Evolutionary conservation across 2,797 vertebrate species (phyloP).

Genomic region (Phoxinus dragarum): DNA sequence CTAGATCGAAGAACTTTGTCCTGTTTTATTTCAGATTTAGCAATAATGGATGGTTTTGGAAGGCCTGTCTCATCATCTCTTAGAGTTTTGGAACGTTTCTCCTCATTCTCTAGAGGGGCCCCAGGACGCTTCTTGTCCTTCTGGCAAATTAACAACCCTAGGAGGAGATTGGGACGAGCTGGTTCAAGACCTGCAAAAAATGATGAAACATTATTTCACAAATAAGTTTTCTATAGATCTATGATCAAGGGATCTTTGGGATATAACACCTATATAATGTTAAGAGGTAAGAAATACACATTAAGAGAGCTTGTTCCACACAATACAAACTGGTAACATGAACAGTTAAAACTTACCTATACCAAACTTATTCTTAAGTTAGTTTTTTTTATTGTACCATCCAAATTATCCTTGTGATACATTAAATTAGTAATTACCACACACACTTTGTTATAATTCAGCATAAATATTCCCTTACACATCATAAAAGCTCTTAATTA

Average conservation of each 20-base stretch:
- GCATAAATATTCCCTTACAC: background rate
- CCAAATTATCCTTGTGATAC: background rate
- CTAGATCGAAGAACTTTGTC: constrained; percentile 75
- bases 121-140: constrained; percentile 87
- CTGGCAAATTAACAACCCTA: constrained; percentile 95
- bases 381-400: background rate
- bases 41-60: constrained; percentile 67
- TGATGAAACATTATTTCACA: constrained; percentile 4
- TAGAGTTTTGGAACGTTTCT: constrained; percentile 85
- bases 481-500: background rate
- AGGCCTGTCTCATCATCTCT: constrained; percentile 80
- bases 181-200: constrained; percentile 89
- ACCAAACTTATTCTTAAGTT: background rate
- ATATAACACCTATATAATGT: background rate
- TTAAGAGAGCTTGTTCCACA: constrained; percentile 63
- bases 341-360: background rate
- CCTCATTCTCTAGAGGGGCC: constrained; percentile 80
- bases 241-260: background rate
- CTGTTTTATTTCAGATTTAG: constrained; percentile 77
- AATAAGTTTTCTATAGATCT: background rate
- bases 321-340: background rate
- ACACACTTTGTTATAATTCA: background rate
- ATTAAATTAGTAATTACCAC: background rate
- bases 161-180: constrained; percentile 93
- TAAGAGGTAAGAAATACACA: background rate